Evolutionary conservation across 2,113 vertebrate genomes (phyloP).

Genomic region (Paradisaea rubra): DNA sequence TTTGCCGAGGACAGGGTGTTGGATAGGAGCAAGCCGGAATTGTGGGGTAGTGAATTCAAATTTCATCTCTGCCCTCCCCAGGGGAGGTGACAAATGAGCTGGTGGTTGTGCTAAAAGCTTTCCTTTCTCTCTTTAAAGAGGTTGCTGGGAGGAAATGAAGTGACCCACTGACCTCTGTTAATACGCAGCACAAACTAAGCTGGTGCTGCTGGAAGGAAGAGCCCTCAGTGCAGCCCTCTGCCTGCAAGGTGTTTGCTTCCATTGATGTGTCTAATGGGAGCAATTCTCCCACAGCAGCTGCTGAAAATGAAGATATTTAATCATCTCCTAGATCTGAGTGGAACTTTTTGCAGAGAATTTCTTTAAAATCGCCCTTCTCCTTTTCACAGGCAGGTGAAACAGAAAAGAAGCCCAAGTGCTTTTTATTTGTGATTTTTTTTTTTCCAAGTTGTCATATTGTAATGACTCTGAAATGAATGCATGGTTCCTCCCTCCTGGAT

Average conservation of each 20-base stretch:
- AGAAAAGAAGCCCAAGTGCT: neutral
- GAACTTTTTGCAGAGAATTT: neutral
- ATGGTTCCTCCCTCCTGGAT: neutral
- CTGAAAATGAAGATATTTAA: conserved; percentile 39
- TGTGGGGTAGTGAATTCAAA: neutral
- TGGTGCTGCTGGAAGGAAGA: conserved; percentile 1
- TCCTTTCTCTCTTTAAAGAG: conserved; percentile 5
- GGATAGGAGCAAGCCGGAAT: neutral
- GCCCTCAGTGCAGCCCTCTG: conserved; percentile 27
- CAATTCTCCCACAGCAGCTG: conserved; percentile 7
- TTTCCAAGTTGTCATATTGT: neutral
- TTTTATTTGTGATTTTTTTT: neutral
- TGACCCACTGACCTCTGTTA: conserved; percentile 50
- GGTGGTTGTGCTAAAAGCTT: conserved; percentile 42
- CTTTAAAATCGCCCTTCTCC: neutral
- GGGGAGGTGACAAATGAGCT: conserved; percentile 24
- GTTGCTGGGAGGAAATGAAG: conserved; percentile 56
- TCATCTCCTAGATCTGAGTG: neutral
- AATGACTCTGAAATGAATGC: neutral
- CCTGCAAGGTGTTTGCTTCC: conserved; percentile 46
- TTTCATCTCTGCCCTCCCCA: neutral
- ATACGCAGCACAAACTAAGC: neutral
- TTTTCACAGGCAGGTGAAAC: neutral
- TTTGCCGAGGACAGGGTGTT: neutral
- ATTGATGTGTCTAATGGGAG: conserved; percentile 20